These are phyloP conservation scores for Falco concolor DNA, from an alignment of 2,797 vertebrate species.

Conservation along the genomic window DNA sequence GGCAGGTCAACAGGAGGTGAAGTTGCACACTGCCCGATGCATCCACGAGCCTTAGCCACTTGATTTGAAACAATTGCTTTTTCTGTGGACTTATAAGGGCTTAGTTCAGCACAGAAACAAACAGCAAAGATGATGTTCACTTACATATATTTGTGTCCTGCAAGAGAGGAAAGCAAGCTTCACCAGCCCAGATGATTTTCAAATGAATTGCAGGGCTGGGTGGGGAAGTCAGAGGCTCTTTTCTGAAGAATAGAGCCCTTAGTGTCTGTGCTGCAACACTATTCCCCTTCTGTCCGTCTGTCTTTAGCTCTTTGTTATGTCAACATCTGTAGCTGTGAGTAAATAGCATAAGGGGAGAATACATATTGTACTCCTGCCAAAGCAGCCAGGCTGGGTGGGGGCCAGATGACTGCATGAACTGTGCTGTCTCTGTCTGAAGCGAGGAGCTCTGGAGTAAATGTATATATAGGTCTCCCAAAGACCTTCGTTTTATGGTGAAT, in stretches of 20 bases:
- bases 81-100: not conserved
- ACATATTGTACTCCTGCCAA: constrained; percentile 12
- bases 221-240: constrained; percentile 45
- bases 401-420: not conserved
- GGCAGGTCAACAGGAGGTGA: not conserved
- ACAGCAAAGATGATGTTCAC: not conserved
- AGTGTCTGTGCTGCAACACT: constrained; percentile 40
- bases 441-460: not conserved
- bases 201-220: constrained; percentile 17
- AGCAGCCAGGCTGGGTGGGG: constrained; percentile 7
- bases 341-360: constrained; percentile 55
- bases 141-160: not conserved
- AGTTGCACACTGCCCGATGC: not conserved
- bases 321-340: constrained; percentile 66
- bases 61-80: not conserved
- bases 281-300: constrained; percentile 38
- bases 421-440: constrained; percentile 2
- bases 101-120: not conserved
- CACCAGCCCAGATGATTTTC: constrained; percentile 16
- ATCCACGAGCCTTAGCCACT: not conserved
- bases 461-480: not conserved
- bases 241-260: constrained; percentile 43
- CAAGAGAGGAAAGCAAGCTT: constrained; percentile 1
- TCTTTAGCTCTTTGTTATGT: constrained; percentile 66
- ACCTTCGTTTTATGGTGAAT: not conserved